A percentile compares a stretch with the other conserved stretches of the same genome.
phyloP scores from a whole-genome alignment of 37 sponge, comb jelly and placozoan species.

The Crambe crambe region DNA sequence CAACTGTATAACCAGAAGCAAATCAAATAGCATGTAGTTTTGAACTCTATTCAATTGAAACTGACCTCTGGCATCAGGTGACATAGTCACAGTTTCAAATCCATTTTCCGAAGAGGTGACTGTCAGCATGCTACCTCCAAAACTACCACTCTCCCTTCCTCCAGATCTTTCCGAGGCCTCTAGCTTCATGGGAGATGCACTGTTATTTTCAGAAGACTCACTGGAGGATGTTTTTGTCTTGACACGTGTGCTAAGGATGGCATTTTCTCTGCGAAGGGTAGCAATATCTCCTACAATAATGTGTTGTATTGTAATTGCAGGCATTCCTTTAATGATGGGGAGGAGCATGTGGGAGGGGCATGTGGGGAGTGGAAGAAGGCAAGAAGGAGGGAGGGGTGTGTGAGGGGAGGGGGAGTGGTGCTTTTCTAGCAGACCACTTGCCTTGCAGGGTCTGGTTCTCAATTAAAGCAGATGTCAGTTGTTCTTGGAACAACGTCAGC shows the following conservation, averaged over 20 bases:
- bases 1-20: neutral
- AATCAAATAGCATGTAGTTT: no score
- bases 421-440: neutral
- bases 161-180: neutral
- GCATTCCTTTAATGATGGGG: no score
- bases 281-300: no score
- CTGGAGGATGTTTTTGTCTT: no score
- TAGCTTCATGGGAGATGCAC: neutral
- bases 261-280: conserved; percentile 20
- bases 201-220: no score
- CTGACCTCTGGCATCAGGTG: conserved; percentile 1
- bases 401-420: neutral
- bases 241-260: neutral
- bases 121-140: conserved; percentile 3
- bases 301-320: no score
- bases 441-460: conserved; percentile 59
- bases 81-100: conserved; percentile 30
- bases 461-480: conserved; percentile 40
- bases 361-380: neutral
- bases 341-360: no score
- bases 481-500: conserved; percentile 60
- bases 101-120: conserved; percentile 17
- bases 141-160: neutral
- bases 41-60: no score
- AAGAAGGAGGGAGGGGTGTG: neutral